These are phyloP conservation scores for Bombus superbus DNA, from an alignment of 1,140 invertebrate species.

Conservation along the genomic window DNA sequence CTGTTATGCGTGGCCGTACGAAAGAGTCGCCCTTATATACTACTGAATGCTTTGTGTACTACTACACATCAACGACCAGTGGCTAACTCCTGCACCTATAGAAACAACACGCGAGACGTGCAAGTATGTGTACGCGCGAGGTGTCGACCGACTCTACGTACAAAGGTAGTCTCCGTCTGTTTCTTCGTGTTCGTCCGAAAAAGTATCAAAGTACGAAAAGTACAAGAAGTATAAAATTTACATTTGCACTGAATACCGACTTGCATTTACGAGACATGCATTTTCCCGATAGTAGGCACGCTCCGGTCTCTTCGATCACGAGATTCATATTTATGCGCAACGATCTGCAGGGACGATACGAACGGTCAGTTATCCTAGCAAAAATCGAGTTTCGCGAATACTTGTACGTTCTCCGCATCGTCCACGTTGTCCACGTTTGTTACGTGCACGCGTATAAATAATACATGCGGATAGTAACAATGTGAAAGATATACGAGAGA, in stretches of 20 bases:
- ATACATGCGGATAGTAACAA: not conserved
- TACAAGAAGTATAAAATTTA: not conserved
- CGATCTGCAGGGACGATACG: not conserved
- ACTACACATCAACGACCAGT: slow-evolving; percentile 52
- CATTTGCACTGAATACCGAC: not conserved
- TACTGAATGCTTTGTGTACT: slow-evolving; percentile 56
- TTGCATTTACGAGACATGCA: not conserved
- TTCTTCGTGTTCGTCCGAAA: not conserved
- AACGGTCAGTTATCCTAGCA: not conserved
- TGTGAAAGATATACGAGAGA: not conserved
- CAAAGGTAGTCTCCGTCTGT: not conserved
- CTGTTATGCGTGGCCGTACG: slow-evolving; percentile 49
- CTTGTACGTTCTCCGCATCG: not conserved
- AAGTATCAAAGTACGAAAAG: no score
- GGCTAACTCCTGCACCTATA: slow-evolving; percentile 66
- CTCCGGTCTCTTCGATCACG: not conserved
- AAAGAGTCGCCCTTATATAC: slow-evolving; percentile 73
- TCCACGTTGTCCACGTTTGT: not conserved
- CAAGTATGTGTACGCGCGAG: not conserved
- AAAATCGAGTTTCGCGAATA: not conserved
- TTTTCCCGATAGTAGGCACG: not conserved
- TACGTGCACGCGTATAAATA: not conserved
- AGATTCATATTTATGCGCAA: not conserved
- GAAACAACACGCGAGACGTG: slow-evolving; percentile 61
- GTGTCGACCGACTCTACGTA: not conserved